A percentile compares a stretch with the other conserved stretches of the same genome.
Evolutionary conservation across 2,113 vertebrate genomes (phyloP).

Genomic region (Vicugna pacos): DNA sequence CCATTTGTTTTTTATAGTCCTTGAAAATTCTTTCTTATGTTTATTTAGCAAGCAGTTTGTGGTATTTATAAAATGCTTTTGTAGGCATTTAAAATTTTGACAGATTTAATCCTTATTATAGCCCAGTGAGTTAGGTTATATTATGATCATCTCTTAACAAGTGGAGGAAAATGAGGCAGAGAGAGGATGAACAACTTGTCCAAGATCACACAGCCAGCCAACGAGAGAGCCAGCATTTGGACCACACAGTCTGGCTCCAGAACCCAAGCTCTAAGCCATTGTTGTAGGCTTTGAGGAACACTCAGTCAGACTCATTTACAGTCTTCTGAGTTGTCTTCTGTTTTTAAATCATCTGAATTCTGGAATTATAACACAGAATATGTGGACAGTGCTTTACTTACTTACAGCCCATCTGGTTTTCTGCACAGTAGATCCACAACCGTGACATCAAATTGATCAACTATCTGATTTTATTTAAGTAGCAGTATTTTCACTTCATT

Average conservation of each 20-base stretch:
- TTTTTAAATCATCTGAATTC: neutral
- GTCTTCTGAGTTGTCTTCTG: neutral
- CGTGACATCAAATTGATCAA: neutral
- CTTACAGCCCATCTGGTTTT: neutral
- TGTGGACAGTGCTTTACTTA: neutral
- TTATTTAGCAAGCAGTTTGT: neutral
- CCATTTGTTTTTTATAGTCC: neutral
- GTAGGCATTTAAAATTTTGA: neutral
- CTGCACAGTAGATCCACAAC: too few relatives aligned
- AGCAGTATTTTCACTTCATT: neutral
- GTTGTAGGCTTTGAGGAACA: neutral
- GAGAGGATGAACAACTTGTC: neutral
- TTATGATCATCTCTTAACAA: neutral
- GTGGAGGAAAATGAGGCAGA: neutral
- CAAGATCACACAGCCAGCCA: too few relatives aligned
- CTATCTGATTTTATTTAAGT: constrained; percentile 7
- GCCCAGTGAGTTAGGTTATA: neutral
- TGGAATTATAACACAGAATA: neutral
- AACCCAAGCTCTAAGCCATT: neutral
- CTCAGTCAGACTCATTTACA: neutral
- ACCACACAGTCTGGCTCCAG: too few relatives aligned
- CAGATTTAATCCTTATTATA: neutral
- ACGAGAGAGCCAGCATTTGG: neutral
- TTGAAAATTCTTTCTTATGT: neutral
- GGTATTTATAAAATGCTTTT: constrained; percentile 13